phyloP scores from a whole-genome alignment of 2,797 vertebrate species.

The Pitangus sulphuratus region DNA sequence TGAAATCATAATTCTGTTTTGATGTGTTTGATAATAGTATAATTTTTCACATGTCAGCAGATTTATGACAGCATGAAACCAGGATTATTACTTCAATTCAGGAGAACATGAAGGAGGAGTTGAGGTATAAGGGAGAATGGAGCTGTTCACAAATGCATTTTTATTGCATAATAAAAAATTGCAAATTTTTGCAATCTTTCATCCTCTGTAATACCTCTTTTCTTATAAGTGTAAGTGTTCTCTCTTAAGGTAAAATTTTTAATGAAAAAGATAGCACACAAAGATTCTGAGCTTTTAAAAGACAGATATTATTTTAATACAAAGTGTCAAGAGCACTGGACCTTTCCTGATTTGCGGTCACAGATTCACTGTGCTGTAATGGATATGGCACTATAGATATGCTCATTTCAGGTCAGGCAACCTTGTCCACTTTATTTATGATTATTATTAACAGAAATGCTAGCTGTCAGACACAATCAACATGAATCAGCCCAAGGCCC shows the following conservation, averaged over 20 bases:
- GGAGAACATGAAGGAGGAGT: constrained; percentile 35
- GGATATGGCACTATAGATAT: constrained; percentile 60
- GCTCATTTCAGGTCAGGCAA: constrained; percentile 76
- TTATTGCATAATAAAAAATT: constrained; percentile 18
- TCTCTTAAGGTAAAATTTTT: background rate
- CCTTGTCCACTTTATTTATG: constrained; percentile 80
- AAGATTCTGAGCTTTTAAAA: constrained; percentile 14
- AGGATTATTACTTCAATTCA: constrained; percentile 56
- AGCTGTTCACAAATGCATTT: constrained; percentile 32
- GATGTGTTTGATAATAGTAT: constrained; percentile 54
- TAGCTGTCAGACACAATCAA: constrained; percentile 71
- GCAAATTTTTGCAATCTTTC: background rate
- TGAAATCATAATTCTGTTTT: constrained; percentile 51
- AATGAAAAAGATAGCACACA: background rate
- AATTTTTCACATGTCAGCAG: constrained; percentile 64
- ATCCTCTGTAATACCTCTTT: background rate
- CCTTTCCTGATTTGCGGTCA: constrained; percentile 36
- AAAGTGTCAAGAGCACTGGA: constrained; percentile 21
- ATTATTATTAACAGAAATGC: constrained; percentile 78
- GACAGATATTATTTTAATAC: constrained; percentile 52
- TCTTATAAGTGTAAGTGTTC: background rate
- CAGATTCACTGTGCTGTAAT: constrained; percentile 52
- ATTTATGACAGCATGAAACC: constrained; percentile 65
- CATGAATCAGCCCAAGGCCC: constrained; percentile 73
- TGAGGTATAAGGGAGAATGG: background rate